phyloP scores from a whole-genome alignment of 2,797 vertebrate species.

The Chelon labrosus region DNA sequence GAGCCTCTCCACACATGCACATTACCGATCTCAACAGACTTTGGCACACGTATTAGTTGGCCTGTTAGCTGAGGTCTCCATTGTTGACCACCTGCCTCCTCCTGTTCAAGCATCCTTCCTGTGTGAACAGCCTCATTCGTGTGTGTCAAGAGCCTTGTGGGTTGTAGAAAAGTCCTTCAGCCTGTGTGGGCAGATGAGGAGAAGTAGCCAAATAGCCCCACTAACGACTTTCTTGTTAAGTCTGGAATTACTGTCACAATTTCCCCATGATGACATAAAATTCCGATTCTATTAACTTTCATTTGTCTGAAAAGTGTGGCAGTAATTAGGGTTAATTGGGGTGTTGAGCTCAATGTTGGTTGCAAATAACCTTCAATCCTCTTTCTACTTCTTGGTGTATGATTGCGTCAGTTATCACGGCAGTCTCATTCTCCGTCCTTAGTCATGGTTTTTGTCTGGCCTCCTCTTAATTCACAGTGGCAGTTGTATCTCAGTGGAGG shows the following conservation, averaged over 20 bases:
- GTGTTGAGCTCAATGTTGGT: slow-evolving; percentile 69
- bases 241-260: slow-evolving; percentile 73
- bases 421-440: slow-evolving; percentile 49
- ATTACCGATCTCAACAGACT: slow-evolving; percentile 38
- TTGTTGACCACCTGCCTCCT: slow-evolving; percentile 69
- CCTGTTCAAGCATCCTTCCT: slow-evolving; percentile 67
- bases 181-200: slow-evolving; percentile 78
- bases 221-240: slow-evolving; percentile 77
- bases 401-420: slow-evolving; percentile 68
- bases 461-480: slow-evolving; percentile 52
- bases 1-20: slow-evolving; percentile 18
- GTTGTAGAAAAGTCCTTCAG: slow-evolving; percentile 68
- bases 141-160: slow-evolving; percentile 71
- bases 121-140: slow-evolving; percentile 61
- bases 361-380: slow-evolving; percentile 75
- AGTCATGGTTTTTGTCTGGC: slow-evolving; percentile 41
- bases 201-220: slow-evolving; percentile 62
- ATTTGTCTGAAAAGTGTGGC: slow-evolving; percentile 66
- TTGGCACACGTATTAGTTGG: slow-evolving; percentile 52
- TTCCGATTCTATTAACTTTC: slow-evolving; percentile 78
- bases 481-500: slow-evolving; percentile 55
- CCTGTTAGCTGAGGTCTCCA: slow-evolving; percentile 50
- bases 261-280: slow-evolving; percentile 76
- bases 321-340: slow-evolving; percentile 83
- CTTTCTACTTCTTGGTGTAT: slow-evolving; percentile 65